Evolutionary conservation across 2,888 invertebrate genomes (phyloP).

Genomic region (Priocnemis perturbator): DNA sequence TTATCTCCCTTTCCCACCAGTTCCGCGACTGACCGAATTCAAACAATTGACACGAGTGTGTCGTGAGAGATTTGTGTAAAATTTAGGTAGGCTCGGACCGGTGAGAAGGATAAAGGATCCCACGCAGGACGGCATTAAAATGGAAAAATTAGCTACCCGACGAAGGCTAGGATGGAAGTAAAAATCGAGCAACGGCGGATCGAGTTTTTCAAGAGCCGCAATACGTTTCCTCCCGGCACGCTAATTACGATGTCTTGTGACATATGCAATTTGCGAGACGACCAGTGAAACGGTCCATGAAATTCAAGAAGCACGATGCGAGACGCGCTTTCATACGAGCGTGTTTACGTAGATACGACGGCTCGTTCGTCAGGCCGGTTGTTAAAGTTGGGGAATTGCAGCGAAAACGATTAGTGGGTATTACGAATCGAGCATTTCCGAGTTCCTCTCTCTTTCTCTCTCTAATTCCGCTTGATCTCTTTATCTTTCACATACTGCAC

Average conservation of each 20-base stretch:
- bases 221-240: neutral
- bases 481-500: neutral
- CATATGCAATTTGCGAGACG: constrained; percentile 50
- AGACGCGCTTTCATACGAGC: constrained; percentile 21
- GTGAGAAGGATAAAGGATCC: too few species aligned
- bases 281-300: constrained; percentile 38
- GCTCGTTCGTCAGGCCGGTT: constrained; percentile 40
- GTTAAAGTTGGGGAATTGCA: constrained; percentile 48
- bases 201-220: too few species aligned
- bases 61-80: too few species aligned
- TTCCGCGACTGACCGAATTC: too few species aligned
- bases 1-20: too few species aligned
- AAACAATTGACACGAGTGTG: too few species aligned
- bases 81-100: too few species aligned
- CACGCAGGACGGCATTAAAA: too few species aligned
- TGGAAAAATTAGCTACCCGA: too few species aligned
- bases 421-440: constrained; percentile 14
- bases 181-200: too few species aligned
- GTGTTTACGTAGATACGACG: constrained; percentile 46
- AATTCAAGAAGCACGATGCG: constrained; percentile 42
- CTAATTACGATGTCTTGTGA: constrained; percentile 44
- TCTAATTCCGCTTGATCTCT: neutral
- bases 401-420: constrained; percentile 39
- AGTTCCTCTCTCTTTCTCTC: neutral
- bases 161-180: too few species aligned